Base-by-base conservation (phyloP, 2,797 vertebrate genomes). In the Manis pentadactyla region DNA sequence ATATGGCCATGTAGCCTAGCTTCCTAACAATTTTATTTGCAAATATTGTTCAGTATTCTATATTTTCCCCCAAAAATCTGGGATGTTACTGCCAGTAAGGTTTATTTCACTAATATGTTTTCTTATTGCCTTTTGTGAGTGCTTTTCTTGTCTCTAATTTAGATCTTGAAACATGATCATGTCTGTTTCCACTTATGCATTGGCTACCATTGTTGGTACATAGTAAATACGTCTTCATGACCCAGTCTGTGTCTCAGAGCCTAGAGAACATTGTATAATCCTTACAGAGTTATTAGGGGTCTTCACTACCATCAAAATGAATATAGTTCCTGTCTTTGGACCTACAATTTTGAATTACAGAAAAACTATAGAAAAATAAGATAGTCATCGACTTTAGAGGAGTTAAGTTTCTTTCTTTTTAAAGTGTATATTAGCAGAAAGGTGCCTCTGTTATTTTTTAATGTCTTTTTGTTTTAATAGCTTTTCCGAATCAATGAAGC, bases 401-500 rank as follows among this genome's bases (percentile, higher is more conserved):
- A 82, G 13, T 55, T 92, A 68, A 64, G 19, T 89, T 81, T 39
- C 5, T 29, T 87, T 15, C 46, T 75, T 53, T 15, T 63, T 49
- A 46, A 46, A 88, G 57, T 64, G 31, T 46, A 7, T 77, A 34
- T 83, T 23, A 63, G 15, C 51, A 82, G 55, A 59, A 95, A 75
- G 13, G 42, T 69, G 11, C 19, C 42, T 74, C 42, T 93, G 4
- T 15, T 74, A 14, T 74, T 96, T 95, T 69, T 29, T 90, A 46
- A 2, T 79, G 12, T 57, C 15, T 55, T 57, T 87, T 87, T 92
- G 37, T 95, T 57, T 95, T 1, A 5, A 83, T 96, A 99, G 99
- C 98, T 99, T 96, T 99, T 99, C 98, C 99, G 99, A 97, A 99
- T 99, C 97, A 99, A 99, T 27, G 99, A 99, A 98, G 99, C 99